These are phyloP conservation scores for Hirtodrosophila duncani DNA, from an alignment of 2,888 invertebrate species.

Conservation along the genomic window DNA sequence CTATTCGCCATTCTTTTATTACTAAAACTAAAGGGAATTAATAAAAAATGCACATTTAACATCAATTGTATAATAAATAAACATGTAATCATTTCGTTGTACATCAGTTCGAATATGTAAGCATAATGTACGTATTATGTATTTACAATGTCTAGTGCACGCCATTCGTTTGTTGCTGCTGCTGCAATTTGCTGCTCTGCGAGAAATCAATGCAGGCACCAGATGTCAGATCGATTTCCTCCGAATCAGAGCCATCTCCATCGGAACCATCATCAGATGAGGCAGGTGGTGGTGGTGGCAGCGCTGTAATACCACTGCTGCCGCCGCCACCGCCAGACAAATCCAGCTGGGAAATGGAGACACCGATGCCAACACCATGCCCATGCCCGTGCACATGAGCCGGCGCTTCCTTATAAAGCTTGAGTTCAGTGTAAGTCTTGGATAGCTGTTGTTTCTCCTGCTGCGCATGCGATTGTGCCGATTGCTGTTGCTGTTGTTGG, in stretches of 20 bases:
- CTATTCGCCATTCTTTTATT: too few relatives aligned
- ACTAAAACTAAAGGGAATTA: too few relatives aligned
- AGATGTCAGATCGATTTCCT: slow-evolving; percentile 78
- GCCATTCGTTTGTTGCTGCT: slow-evolving; percentile 28
- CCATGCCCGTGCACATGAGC: too few relatives aligned
- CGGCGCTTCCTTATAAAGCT: slow-evolving; percentile 75
- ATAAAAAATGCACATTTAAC: too few relatives aligned
- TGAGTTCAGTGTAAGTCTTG: slow-evolving; percentile 77
- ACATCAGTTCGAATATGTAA: slow-evolving; percentile 17
- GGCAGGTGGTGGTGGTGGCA: slow-evolving; percentile 63
- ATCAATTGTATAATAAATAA: slow-evolving; percentile 12
- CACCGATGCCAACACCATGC: too few relatives aligned
- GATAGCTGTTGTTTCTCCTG: slow-evolving; percentile 46
- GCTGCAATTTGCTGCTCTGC: slow-evolving; percentile 72
- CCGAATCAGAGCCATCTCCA: slow-evolving; percentile 78
- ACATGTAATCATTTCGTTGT: slow-evolving; percentile 30
- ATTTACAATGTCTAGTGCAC: slow-evolving; percentile 15
- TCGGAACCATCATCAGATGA: slow-evolving; percentile 75
- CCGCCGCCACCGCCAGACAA: too few relatives aligned
- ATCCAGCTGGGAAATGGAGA: too few relatives aligned
- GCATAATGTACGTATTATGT: slow-evolving; percentile 2
- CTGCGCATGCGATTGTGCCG: slow-evolving; percentile 27
- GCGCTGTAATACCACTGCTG: slow-evolving; percentile 58
- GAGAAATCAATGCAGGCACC: slow-evolving; percentile 78
- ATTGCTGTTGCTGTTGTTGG: slow-evolving; percentile 67